phyloP scores from a whole-genome alignment of 2,888 invertebrate genomes.

The Chloromyia formosa region DNA sequence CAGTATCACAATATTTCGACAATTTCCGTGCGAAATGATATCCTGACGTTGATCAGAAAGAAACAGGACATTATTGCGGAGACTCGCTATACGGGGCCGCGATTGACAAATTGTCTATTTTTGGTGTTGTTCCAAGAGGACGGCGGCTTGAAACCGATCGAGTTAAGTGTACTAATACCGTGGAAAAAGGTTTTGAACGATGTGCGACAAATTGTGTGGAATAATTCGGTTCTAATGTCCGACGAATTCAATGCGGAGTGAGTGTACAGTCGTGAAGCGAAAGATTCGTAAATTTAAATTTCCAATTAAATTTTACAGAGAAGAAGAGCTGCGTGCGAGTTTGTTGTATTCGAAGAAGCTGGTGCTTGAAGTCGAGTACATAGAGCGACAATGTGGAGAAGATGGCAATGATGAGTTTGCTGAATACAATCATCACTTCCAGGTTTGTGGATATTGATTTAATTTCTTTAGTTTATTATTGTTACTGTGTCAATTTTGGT shows the following conservation, averaged over 20 bases:
- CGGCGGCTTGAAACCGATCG: constrained; percentile 57
- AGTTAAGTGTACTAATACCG: constrained; percentile 57
- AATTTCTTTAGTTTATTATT: background rate
- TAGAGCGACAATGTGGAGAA: constrained; percentile 52
- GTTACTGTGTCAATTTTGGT: too few species aligned
- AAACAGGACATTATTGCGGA: constrained; percentile 53
- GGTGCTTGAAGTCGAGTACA: constrained; percentile 56
- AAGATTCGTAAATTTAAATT: too few species aligned
- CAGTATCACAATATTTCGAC: constrained; percentile 55
- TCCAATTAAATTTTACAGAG: constrained; percentile 42
- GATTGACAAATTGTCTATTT: constrained; percentile 53
- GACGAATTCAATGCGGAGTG: constrained; percentile 27
- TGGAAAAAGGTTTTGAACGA: constrained; percentile 57
- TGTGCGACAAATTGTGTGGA: constrained; percentile 67
- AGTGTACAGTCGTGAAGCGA: constrained; percentile 53
- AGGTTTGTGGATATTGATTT: constrained; percentile 24
- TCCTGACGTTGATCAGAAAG: constrained; percentile 39
- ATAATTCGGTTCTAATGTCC: constrained; percentile 60
- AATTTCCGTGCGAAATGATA: constrained; percentile 54
- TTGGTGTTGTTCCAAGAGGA: constrained; percentile 55
- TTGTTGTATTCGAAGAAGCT: constrained; percentile 54
- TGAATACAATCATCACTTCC: constrained; percentile 54
- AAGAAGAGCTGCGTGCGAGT: constrained; percentile 46
- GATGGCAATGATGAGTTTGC: constrained; percentile 51
- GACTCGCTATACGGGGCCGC: constrained; percentile 57